A percentile compares a stretch with the other conserved stretches of the same genome.
Evolutionary conservation across 1,140 invertebrate genomes (phyloP).

Genomic region (Drosophila micromelanica): DNA sequence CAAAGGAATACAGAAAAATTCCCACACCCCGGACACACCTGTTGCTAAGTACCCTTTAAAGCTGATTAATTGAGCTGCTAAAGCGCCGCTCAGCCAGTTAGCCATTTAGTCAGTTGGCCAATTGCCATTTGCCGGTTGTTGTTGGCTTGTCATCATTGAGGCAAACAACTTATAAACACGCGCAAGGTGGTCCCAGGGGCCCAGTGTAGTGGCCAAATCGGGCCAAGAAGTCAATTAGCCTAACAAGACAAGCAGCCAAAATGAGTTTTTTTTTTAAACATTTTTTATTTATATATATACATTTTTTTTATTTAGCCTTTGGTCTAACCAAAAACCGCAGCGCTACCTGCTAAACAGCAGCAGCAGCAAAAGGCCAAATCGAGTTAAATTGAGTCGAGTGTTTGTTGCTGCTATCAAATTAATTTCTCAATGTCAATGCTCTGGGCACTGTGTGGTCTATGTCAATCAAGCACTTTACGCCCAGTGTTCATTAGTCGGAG

Average conservation of each 20-base stretch:
- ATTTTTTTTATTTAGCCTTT: slow-evolving; percentile 2
- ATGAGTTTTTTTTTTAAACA: slow-evolving; percentile 12
- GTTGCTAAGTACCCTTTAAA: slow-evolving; percentile 50
- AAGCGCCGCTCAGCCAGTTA: slow-evolving; percentile 39
- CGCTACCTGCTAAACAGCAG: slow-evolving; percentile 6
- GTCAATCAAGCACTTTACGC: slow-evolving; percentile 82
- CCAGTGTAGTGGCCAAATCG: slow-evolving; percentile 21
- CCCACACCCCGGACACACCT: slow-evolving; percentile 48
- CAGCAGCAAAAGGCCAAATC: not conserved
- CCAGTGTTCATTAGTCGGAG: slow-evolving; percentile 66
- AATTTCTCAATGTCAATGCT: slow-evolving; percentile 57
- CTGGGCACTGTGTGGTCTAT: slow-evolving; percentile 74
- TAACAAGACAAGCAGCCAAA: slow-evolving; percentile 72
- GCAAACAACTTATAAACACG: slow-evolving; percentile 54
- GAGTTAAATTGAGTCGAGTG: slow-evolving; percentile 20
- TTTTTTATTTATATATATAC: too few species aligned
- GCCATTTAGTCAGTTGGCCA: slow-evolving; percentile 5
- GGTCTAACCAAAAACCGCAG: slow-evolving; percentile 21
- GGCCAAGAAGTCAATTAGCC: slow-evolving; percentile 74
- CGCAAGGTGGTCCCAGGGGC: slow-evolving; percentile 60
- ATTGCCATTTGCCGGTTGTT: slow-evolving; percentile 18
- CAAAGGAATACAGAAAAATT: slow-evolving; percentile 31
- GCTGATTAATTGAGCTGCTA: slow-evolving; percentile 77
- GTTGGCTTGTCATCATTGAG: slow-evolving; percentile 59
- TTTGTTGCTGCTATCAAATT: slow-evolving; percentile 54